phyloP scores from a whole-genome alignment of 2,113 vertebrate genomes.

The Oncorhynchus tshawytscha region DNA sequence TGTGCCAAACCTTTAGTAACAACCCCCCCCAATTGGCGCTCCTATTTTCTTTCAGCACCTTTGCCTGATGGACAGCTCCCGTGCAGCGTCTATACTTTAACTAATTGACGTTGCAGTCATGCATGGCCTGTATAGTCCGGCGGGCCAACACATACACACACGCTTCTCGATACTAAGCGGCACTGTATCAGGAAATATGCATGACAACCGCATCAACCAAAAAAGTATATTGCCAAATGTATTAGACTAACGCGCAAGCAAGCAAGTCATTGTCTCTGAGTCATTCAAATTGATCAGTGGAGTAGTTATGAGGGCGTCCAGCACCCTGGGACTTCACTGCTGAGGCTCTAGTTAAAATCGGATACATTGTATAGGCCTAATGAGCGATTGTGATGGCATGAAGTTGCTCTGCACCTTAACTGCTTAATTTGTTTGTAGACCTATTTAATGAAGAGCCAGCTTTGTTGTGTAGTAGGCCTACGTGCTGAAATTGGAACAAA shows the following conservation, averaged over 20 bases:
- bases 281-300: neutral
- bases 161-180: neutral
- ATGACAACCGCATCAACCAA: neutral
- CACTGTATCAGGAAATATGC: neutral
- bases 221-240: neutral
- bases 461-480: too few species aligned
- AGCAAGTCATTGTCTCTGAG: neutral
- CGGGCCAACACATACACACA: neutral
- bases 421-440: too few species aligned
- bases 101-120: conserved; percentile 47
- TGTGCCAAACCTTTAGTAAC: neutral
- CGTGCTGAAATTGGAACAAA: too few species aligned
- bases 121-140: neutral
- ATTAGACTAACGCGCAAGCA: neutral
- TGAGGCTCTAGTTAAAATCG: neutral
- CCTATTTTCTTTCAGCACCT: conserved; percentile 5
- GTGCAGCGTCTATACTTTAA: conserved; percentile 24
- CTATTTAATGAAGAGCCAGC: too few species aligned
- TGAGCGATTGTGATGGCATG: too few species aligned
- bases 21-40: neutral
- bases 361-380: neutral
- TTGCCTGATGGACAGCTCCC: conserved; percentile 47
- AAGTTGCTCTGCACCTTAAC: too few species aligned
- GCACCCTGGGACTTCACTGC: too few species aligned
- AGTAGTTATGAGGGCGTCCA: neutral